These are phyloP conservation scores for Gasteruption jaculator DNA, from an alignment of 2,888 invertebrate species.

Conservation along the genomic window DNA sequence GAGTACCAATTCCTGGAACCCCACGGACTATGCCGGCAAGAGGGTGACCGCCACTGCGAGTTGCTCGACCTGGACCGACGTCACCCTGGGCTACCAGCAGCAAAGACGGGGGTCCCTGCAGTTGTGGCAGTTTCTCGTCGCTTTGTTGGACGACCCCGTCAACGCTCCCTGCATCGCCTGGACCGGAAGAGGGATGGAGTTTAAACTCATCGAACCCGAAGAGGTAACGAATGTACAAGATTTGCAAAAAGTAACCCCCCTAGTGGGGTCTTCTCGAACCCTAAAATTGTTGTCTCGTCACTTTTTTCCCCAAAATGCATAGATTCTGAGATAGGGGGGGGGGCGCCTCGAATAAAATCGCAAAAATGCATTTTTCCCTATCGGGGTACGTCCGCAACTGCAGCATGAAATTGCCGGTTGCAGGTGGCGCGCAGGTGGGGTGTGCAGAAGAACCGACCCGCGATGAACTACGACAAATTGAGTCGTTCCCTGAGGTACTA, in stretches of 20 bases:
- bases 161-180: conserved; percentile 85
- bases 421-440: conserved; percentile 95
- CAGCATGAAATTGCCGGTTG: too few species aligned
- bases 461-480: conserved; percentile 96
- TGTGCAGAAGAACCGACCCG: conserved; percentile 91
- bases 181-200: conserved; percentile 94
- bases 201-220: conserved; percentile 93
- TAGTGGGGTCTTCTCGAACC: too few species aligned
- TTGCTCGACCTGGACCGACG: conserved; percentile 37
- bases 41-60: conserved; percentile 34
- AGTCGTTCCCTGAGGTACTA: conserved; percentile 93
- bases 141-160: conserved; percentile 67
- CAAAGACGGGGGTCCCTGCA: conserved; percentile 82
- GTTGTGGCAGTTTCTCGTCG: conserved; percentile 92
- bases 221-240: conserved; percentile 60
- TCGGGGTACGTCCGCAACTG: not conserved
- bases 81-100: conserved; percentile 45
- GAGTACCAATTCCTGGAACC: conserved; percentile 35
- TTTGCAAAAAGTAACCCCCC: too few species aligned
- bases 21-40: conserved; percentile 35
- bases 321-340: not conserved
- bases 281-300: too few species aligned
- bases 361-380: not conserved
- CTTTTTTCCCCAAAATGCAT: too few species aligned
- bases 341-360: not conserved